Evolutionary conservation across 2,888 invertebrate species (phyloP), one percentile per base, ranked within the genome.

Genomic region (Epirrita christyi): DNA sequence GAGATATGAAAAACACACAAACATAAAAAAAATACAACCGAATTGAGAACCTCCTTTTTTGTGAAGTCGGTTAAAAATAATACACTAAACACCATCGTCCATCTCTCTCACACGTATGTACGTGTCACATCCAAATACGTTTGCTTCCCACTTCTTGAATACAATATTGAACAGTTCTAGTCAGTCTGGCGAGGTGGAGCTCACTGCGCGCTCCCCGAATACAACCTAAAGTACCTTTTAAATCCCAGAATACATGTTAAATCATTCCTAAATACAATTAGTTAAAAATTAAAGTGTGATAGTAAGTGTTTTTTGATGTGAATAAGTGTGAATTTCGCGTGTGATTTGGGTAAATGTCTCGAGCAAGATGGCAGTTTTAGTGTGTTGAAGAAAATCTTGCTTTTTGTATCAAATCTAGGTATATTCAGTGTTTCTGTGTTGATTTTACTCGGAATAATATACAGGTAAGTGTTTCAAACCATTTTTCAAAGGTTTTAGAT

Each of bases 121-220:
- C 36, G 38, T 41, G 46, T 36, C 46, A 27, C 28, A 46, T 53
- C 53, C 53, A 53, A 27, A 14, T 36, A 53, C 46, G 53, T 47
- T 45, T 4, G n/a, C 46, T 36, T 53, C 41, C 13, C 1, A 36
- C 41, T 27, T 53, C 15, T 40, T 1, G 1, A 10, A 7, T 46
- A 53, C 53, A 53, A 53, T 53, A 53, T 53, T 53, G 53, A 53
- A 53, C 53, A 41, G 53, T 32, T 32, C 44, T 32, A 46, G 46
- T 46, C 34, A 10, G 34, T 28, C n/a, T 28, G n/a, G 10, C 13
- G 11, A 34, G 40, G 41, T 6, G 32, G 32, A 32, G 8, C 21
- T 21, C 8, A 5, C 2, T 36, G 34, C 53, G 43, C 43, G 52
- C 11, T 11, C 38, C 53, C n/a, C 21, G 3, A 41, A 53, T 36